phyloP scores from a whole-genome alignment of 1,140 invertebrate species.

The Dendrolimus kikuchii region DNA sequence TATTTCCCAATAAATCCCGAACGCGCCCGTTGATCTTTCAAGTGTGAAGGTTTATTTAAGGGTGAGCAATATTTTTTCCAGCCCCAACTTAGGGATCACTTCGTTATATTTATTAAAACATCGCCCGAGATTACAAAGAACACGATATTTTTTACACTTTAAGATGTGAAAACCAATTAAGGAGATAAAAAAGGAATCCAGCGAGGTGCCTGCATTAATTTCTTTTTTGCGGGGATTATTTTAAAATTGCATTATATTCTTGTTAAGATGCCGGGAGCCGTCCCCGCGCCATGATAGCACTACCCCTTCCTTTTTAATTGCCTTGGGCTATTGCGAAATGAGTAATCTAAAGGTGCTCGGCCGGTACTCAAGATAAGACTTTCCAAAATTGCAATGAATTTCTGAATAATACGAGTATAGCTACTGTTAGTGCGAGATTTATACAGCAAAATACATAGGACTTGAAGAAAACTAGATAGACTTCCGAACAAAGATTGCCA shows the following conservation, averaged over 20 bases:
- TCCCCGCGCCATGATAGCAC: conserved; percentile 65
- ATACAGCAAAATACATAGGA: too few species aligned
- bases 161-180: conserved; percentile 73
- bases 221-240: conserved; percentile 72
- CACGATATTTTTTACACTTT: conserved; percentile 71
- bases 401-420: too few species aligned
- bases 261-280: conserved; percentile 61
- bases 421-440: too few species aligned
- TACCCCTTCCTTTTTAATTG: conserved; percentile 71
- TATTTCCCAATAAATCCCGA: conserved; percentile 65
- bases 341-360: conserved; percentile 63
- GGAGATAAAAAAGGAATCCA: conserved; percentile 70
- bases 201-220: conserved; percentile 70
- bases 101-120: conserved; percentile 73
- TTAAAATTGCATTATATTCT: conserved; percentile 73
- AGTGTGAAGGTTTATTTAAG: conserved; percentile 70
- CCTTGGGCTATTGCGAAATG: conserved; percentile 66
- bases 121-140: conserved; percentile 69
- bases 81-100: conserved; percentile 47
- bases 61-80: conserved; percentile 59
- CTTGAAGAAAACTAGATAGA: too few species aligned
- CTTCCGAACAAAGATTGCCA: too few species aligned
- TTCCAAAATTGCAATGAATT: conserved; percentile 24
- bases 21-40: conserved; percentile 63
- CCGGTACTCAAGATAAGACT: conserved; percentile 52